A percentile compares a stretch with the other conserved stretches of the same genome.
Evolutionary conservation across 2,797 vertebrate species (phyloP).

Genomic region (Silurus lanzhouensis): DNA sequence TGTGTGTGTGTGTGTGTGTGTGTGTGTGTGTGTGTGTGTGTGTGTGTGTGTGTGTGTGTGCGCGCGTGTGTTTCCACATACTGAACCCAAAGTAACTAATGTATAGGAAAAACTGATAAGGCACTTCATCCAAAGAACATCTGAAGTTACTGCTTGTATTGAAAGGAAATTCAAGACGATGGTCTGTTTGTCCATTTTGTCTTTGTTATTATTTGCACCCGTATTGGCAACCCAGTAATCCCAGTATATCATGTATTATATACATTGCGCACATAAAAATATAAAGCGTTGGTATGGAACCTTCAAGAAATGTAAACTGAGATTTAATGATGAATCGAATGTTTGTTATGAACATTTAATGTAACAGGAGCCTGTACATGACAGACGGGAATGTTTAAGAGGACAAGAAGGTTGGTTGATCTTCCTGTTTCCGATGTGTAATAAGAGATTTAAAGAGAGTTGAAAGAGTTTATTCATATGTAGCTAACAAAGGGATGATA

Average conservation of each 20-base stretch:
- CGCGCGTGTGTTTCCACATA: conserved; percentile 6
- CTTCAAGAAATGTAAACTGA: conserved; percentile 6
- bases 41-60: conserved; percentile 8
- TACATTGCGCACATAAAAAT: conserved; percentile 34
- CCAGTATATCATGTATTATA: conserved; percentile 26
- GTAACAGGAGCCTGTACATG: not conserved
- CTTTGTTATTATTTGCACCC: conserved; percentile 19
- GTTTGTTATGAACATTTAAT: conserved; percentile 22
- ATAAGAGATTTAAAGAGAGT: conserved; percentile 35
- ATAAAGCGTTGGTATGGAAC: conserved; percentile 6
- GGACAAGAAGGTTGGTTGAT: conserved; percentile 20
- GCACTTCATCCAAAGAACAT: conserved; percentile 54
- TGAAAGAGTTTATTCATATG: conserved; percentile 52
- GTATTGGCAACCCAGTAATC: conserved; percentile 8
- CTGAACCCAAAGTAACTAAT: conserved; percentile 54
- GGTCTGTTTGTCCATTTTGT: conserved; percentile 34
- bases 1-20: conserved; percentile 17
- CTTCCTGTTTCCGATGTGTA: conserved; percentile 32
- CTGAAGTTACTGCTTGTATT: conserved; percentile 27
- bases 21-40: conserved; percentile 12
- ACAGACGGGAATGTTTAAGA: conserved; percentile 1
- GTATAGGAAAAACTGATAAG: conserved; percentile 36
- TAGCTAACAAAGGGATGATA: conserved; percentile 51
- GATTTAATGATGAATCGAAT: conserved; percentile 12
- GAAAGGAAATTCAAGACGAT: conserved; percentile 20